phyloP scores from a whole-genome alignment of 2,113 vertebrate species.

The Megalops atlanticus region DNA sequence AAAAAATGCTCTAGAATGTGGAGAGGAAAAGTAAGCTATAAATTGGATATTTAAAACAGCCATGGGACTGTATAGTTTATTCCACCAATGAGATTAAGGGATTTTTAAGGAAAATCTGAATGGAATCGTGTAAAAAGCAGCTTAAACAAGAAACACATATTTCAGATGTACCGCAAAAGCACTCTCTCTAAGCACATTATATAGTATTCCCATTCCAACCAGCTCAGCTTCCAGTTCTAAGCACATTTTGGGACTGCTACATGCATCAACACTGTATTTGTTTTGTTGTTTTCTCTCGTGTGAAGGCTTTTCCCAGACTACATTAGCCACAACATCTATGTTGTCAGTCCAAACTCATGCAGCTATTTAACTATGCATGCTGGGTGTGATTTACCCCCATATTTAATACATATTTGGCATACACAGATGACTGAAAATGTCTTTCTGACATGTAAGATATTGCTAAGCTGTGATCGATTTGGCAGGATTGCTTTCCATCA shows the following conservation, averaged over 20 bases:
- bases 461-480: background rate
- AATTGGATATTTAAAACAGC: slow-evolving; percentile 11
- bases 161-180: background rate
- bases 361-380: background rate
- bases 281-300: background rate
- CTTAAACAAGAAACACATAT: background rate
- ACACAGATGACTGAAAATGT: background rate
- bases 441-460: background rate
- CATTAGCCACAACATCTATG: background rate
- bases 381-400: background rate
- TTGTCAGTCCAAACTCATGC: background rate
- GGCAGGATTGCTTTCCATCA: background rate
- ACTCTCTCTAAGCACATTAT: background rate
- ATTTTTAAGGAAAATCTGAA: slow-evolving; percentile 16
- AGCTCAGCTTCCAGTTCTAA: background rate
- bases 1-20: background rate
- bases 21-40: slow-evolving; percentile 8
- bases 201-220: background rate
- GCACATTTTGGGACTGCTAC: background rate
- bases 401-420: background rate
- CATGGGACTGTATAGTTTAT: background rate
- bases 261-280: background rate
- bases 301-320: background rate
- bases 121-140: background rate
- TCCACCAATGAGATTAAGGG: slow-evolving; percentile 13